Evolutionary conservation across 2,888 invertebrate genomes (phyloP).

Genomic region (Zygogramma bicolorata): DNA sequence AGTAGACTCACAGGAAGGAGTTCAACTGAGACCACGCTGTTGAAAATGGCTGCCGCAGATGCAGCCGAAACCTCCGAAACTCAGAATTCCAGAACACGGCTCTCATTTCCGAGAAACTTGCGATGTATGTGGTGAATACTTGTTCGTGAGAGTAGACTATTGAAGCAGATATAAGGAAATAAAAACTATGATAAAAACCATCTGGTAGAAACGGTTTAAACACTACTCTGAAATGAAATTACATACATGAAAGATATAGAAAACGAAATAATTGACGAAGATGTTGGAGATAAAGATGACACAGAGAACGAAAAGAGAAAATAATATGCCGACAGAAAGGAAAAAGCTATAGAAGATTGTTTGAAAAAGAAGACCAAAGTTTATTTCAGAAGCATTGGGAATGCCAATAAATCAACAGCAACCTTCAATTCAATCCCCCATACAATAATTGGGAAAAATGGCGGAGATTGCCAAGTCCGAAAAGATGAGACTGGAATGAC

Average conservation of each 20-base stretch:
- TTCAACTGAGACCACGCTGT: too few relatives aligned
- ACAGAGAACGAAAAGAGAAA: conserved; percentile 26
- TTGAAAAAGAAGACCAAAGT: conserved; percentile 31
- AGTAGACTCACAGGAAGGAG: too few relatives aligned
- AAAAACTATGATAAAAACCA: neutral
- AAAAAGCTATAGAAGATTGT: conserved; percentile 26
- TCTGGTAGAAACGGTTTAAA: neutral
- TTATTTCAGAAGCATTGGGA: conserved; percentile 30
- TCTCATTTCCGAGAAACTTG: too few relatives aligned
- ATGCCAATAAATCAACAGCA: conserved; percentile 29
- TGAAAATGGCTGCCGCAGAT: too few relatives aligned
- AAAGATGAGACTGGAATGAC: neutral
- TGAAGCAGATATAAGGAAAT: neutral
- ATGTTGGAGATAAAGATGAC: conserved; percentile 20
- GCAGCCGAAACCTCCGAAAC: too few relatives aligned
- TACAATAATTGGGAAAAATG: conserved; percentile 22
- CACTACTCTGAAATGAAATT: conserved; percentile 29
- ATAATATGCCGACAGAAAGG: conserved; percentile 27
- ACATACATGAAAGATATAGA: conserved; percentile 11
- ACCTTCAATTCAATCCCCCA: conserved; percentile 16
- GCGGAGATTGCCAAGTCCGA: neutral
- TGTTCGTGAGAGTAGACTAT: neutral
- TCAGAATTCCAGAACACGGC: too few relatives aligned
- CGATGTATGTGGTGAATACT: too few relatives aligned
- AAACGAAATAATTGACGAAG: conserved; percentile 7